Base-by-base conservation (phyloP, 2,797 vertebrate species). In the Linurgus olivaceus region DNA sequence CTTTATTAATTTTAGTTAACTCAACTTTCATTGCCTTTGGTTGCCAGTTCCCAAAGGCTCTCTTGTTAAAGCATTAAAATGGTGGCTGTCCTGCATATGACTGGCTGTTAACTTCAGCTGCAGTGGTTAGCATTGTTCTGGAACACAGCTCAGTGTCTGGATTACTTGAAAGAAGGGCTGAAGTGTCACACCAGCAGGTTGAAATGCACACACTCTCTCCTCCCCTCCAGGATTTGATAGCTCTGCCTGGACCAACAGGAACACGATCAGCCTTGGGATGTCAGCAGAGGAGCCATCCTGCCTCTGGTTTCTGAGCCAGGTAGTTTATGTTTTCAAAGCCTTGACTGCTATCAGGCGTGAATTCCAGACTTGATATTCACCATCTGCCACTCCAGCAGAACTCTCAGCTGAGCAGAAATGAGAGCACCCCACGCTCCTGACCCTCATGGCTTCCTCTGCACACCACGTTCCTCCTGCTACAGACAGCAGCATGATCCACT, bases 301-400 rank as follows among this genome's bases (percentile, higher is more conserved):
- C 28, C 21, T 68, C 37, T 37, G 18, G 18, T 24, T 67, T 89
- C 67, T 48, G 10, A 76, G 48, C 19, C 62, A 86, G 12, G 14
- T 25, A 65, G 21, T 52, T 87, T 11, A 31, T 26, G 75, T 55
- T 91, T 83, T 54, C 38, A 86, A 88, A 70, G 20, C 13, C 35
- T 81, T 62, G 68, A 77, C 3, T 63, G 25, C 42, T 33, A 35
- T 78, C 50, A 84, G 66, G 58, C 54, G 75, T 88, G 45, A 68
- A 84, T 90, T 70, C n/a, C 83, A 92, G 61, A 73, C 19, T 55
- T 44, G 31, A 51, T 24, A 66, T 25, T 85, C 68, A 76, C 50
- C 54, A 81, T 28, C 42, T 81, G 66, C 24, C 35, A 78, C 58
- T 72, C n/a, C 26, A 72, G 57, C 33, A 90, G 66, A 90, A 35